Percentiles rank a stretch among this genome's conserved stretches.
Conservation (phyloP, 1,140 invertebrate species). For the Pseudomyrmex sp. region DNA sequence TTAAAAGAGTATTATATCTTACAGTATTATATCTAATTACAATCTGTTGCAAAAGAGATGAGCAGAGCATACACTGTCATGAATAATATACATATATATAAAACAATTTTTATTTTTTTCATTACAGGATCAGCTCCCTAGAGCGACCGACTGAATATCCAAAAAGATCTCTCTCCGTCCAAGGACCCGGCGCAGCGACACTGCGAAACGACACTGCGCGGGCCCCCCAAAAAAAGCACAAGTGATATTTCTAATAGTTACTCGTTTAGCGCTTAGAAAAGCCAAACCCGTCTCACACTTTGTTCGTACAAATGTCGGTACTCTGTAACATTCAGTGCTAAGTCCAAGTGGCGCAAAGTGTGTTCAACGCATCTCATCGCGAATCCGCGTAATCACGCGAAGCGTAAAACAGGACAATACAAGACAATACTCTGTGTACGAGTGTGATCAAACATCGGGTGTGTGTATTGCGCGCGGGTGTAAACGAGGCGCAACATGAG, state of each 20-base stretch:
- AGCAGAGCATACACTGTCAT: no score
- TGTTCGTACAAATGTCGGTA: constrained; percentile 34
- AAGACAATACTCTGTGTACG: neutral
- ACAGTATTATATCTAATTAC: no score
- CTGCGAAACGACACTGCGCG: constrained; percentile 64
- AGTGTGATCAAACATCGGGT: neutral
- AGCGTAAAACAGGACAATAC: neutral
- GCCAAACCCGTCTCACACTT: constrained; percentile 5
- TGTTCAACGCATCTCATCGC: constrained; percentile 56
- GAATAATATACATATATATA: no score
- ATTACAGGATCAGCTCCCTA: constrained; percentile 66
- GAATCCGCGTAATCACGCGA: constrained; percentile 3
- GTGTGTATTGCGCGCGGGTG: constrained; percentile 37
- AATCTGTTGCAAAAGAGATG: no score
- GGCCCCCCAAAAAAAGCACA: constrained; percentile 65
- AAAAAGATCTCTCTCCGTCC: constrained; percentile 79
- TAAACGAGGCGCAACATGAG: constrained; percentile 80
- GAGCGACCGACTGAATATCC: constrained; percentile 62
- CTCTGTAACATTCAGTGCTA: constrained; percentile 32
- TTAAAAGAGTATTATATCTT: no score
- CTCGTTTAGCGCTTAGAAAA: constrained; percentile 48
- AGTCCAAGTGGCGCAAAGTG: constrained; percentile 48
- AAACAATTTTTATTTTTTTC: neutral
- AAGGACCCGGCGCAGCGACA: constrained; percentile 72
- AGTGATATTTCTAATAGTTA: constrained; percentile 72